phyloP scores from a whole-genome alignment of 2,797 vertebrate genomes.

The Argyrosomus regius region DNA sequence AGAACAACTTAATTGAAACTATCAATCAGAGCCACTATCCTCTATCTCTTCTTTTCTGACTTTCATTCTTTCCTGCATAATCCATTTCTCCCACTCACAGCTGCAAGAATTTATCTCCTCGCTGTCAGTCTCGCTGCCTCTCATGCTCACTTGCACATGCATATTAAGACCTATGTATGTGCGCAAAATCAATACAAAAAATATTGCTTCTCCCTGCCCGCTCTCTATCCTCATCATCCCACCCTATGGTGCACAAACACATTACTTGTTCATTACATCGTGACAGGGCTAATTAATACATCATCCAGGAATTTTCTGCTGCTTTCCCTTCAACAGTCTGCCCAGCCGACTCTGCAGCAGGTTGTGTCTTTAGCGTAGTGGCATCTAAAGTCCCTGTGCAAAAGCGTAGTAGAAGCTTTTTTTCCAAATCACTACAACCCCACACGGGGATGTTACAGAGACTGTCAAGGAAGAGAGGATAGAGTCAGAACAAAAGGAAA shows the following conservation, averaged over 20 bases:
- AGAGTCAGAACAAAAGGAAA: constrained; percentile 76
- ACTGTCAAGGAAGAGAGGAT: constrained; percentile 53
- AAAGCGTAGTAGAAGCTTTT: constrained; percentile 44
- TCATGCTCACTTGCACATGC: constrained; percentile 56
- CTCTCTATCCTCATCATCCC: constrained; percentile 53
- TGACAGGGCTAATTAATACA: constrained; percentile 65
- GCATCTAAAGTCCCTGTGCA: constrained; percentile 41
- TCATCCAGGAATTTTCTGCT: constrained; percentile 29
- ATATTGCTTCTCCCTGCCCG: constrained; percentile 53
- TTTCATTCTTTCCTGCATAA: constrained; percentile 59
- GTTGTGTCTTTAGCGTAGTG: constrained; percentile 34
- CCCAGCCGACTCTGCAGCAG: constrained; percentile 41
- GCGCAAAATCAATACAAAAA: constrained; percentile 60
- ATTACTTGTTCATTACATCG: constrained; percentile 58
- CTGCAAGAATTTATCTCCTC: constrained; percentile 50
- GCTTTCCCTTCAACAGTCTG: constrained; percentile 33
- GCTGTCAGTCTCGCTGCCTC: constrained; percentile 51
- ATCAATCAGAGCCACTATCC: constrained; percentile 71
- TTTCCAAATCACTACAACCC: constrained; percentile 49
- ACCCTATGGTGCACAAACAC: constrained; percentile 34
- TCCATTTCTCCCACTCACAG: constrained; percentile 56
- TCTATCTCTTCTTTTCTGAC: constrained; percentile 59
- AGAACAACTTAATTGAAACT: constrained; percentile 77
- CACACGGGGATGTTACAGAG: constrained; percentile 50
- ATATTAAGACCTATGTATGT: constrained; percentile 61